phyloP scores from a whole-genome alignment of 1,140 invertebrate species.

The Drosophila trapezifrons region DNA sequence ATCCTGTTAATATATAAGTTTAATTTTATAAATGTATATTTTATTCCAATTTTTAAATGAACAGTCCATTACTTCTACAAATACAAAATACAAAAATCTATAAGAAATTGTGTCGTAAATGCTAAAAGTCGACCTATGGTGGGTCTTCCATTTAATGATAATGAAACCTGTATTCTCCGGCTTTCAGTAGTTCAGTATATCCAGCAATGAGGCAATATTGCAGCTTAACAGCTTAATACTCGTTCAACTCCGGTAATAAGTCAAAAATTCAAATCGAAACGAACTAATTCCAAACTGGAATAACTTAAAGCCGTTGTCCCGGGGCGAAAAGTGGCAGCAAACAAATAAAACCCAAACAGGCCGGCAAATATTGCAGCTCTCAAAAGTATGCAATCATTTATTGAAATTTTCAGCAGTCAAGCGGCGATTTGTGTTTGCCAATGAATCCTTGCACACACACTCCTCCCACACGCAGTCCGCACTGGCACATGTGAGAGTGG shows the following conservation, averaged over 20 bases:
- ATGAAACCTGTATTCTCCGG: neutral
- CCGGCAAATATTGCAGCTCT: constrained; percentile 37
- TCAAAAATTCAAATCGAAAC: constrained; percentile 2
- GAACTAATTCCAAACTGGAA: neutral
- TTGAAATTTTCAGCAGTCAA: constrained; percentile 47
- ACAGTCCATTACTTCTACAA: too few relatives aligned
- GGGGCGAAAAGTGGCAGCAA: neutral
- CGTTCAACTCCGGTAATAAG: neutral
- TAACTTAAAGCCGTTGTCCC: constrained; percentile 6
- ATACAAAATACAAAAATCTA: too few relatives aligned
- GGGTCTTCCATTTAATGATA: too few relatives aligned
- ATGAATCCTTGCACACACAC: neutral
- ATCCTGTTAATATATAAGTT: too few relatives aligned
- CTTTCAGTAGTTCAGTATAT: neutral
- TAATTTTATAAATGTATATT: too few relatives aligned
- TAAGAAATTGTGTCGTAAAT: neutral
- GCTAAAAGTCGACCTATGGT: neutral
- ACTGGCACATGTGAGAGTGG: neutral
- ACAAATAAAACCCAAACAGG: constrained; percentile 15
- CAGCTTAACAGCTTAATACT: neutral
- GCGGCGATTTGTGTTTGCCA: constrained; percentile 22
- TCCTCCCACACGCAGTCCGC: neutral
- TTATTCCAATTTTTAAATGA: too few relatives aligned
- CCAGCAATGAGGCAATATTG: neutral
- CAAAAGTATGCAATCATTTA: constrained; percentile 57